Percentiles rank a stretch among this genome's conserved stretches.
Conservation (phyloP, 2,888 invertebrate genomes). For the Papilio demoleus region DNA sequence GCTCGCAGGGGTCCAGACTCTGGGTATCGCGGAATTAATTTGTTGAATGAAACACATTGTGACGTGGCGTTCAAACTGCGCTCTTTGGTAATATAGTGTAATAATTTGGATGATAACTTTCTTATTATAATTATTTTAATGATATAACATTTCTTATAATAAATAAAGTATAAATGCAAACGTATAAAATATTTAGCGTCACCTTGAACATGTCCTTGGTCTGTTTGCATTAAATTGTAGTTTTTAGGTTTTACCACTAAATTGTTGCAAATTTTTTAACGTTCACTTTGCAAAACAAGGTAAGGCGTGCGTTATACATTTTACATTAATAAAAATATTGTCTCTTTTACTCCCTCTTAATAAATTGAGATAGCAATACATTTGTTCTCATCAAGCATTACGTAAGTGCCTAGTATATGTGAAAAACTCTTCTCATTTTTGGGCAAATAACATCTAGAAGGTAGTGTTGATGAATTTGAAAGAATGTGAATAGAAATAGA, state of each 20-base stretch:
- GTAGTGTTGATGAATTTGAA: too few relatives aligned
- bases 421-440: too few relatives aligned
- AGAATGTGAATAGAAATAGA: too few relatives aligned
- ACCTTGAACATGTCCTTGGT: not conserved
- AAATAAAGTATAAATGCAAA: not conserved
- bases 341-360: not conserved
- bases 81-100: not conserved
- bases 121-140: too few relatives aligned
- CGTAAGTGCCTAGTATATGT: too few relatives aligned
- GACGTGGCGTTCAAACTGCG: not conserved
- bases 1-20: constrained; percentile 19
- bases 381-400: not conserved
- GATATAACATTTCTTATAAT: too few relatives aligned
- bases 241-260: not conserved
- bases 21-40: constrained; percentile 31
- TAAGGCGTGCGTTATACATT: not conserved
- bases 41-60: not conserved
- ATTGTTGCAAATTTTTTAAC: not conserved
- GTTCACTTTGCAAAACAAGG: not conserved
- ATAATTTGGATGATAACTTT: too few relatives aligned
- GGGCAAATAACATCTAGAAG: too few relatives aligned
- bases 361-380: not conserved
- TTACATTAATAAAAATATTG: not conserved
- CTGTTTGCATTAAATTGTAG: not conserved
- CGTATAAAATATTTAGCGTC: not conserved